Evolutionary conservation across 2,113 vertebrate species (phyloP).

Genomic region (Apaloderma vittatum): DNA sequence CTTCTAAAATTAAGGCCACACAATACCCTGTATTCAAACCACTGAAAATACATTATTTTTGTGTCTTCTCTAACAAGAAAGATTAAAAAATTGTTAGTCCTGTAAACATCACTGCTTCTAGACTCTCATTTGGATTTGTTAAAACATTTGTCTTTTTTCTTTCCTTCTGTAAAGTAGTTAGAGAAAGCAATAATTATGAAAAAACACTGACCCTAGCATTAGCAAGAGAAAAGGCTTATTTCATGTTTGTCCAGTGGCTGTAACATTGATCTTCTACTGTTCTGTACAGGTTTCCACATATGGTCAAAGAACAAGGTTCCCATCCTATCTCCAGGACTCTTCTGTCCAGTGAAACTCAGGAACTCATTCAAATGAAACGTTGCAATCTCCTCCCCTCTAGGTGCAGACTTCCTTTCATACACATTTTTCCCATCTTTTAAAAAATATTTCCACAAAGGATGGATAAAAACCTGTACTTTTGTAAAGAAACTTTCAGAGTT

Average conservation of each 20-base stretch:
- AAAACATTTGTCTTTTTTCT: background rate
- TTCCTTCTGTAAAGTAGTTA: background rate
- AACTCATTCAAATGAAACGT: background rate
- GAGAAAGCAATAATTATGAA: background rate
- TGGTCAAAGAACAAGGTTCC: background rate
- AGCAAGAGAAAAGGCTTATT: background rate
- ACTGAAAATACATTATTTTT: background rate
- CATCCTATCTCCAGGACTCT: background rate
- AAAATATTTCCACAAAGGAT: background rate
- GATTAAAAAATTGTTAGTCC: background rate
- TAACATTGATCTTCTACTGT: background rate
- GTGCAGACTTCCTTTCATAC: background rate
- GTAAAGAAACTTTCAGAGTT: background rate
- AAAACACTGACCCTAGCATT: fast-evolving
- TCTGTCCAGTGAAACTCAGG: background rate
- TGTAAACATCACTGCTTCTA: background rate
- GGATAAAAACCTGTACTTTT: background rate
- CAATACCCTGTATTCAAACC: background rate
- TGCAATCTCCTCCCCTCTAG: background rate
- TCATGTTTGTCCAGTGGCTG: background rate
- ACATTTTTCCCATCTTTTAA: background rate
- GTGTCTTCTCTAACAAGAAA: background rate
- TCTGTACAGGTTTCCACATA: background rate
- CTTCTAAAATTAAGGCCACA: background rate
- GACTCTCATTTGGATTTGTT: background rate